A percentile compares a stretch with the other conserved stretches of the same genome.
Conservation (phyloP, 2,888 invertebrate genomes). For the Lasioglossum zephyrum region DNA sequence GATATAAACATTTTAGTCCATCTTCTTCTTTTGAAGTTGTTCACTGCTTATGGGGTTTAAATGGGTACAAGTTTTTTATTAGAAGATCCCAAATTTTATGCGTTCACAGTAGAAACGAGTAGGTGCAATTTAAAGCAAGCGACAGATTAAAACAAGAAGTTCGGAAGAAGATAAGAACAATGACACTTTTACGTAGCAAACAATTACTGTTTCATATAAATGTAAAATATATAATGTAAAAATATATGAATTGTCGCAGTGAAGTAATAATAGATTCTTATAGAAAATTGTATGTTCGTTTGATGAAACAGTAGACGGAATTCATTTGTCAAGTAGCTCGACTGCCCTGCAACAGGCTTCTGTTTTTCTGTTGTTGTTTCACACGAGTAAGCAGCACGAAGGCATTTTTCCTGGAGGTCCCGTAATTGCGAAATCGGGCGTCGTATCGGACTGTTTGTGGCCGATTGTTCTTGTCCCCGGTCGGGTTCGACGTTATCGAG, state of each 20-base stretch:
- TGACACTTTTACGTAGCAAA: background rate
- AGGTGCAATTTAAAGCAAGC: too few species aligned
- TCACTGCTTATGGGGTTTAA: too few species aligned
- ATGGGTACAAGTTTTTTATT: too few species aligned
- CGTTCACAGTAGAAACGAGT: too few species aligned
- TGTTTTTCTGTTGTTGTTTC: slow-evolving; percentile 24
- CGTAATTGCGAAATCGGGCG: slow-evolving; percentile 37
- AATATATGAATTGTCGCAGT: background rate
- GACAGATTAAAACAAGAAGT: background rate
- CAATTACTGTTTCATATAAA: background rate
- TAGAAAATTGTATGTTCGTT: background rate
- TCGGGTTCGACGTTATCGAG: background rate
- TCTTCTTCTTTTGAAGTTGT: too few species aligned
- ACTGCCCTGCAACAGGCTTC: background rate
- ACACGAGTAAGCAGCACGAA: slow-evolving; percentile 23
- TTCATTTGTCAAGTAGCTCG: background rate
- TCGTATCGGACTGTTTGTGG: background rate
- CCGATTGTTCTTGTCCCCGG: slow-evolving; percentile 10
- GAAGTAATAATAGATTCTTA: background rate
- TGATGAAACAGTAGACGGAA: background rate
- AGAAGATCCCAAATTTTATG: too few species aligned
- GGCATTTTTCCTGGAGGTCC: slow-evolving; percentile 7
- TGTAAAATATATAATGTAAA: background rate
- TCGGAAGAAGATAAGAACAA: background rate
- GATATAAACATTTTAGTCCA: too few species aligned